Conservation (phyloP, 2,113 vertebrate species). For the Lepisosteus oculatus region DNA sequence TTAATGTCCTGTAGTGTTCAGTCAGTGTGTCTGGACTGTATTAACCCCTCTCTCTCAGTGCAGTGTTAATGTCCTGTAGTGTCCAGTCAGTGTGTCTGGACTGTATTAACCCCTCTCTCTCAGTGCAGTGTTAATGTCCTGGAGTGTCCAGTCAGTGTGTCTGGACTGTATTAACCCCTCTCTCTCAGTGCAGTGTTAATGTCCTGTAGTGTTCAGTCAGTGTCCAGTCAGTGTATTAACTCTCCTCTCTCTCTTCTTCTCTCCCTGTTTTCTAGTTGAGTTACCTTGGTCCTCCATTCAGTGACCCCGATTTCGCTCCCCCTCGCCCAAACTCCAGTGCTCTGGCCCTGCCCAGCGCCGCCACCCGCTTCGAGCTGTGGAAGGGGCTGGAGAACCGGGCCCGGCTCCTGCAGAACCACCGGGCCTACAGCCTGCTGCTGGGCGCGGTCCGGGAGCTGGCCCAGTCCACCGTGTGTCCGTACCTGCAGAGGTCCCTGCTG, state of each 20-base stretch:
- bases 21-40: no score
- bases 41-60: no score
- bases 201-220: no score
- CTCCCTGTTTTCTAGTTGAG: constrained; percentile 66
- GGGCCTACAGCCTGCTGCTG: constrained; percentile 89
- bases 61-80: no score
- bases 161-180: no score
- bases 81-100: no score
- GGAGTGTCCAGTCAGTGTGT: no score
- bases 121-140: no score
- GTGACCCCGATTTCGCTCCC: constrained; percentile 91
- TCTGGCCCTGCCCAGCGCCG: constrained; percentile 82
- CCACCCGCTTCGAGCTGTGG: constrained; percentile 89
- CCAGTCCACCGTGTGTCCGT: constrained; percentile 75
- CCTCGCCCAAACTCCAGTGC: constrained; percentile 82
- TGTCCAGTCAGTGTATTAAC: no score
- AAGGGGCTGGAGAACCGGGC: constrained; percentile 86
- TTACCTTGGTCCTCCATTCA: constrained; percentile 93
- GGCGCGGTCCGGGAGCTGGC: constrained; percentile 83
- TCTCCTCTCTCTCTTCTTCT: constrained; percentile 14
- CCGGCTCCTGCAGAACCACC: constrained; percentile 89
- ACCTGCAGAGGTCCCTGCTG: constrained; percentile 81
- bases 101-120: no score
- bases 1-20: no score
- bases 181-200: no score